These are phyloP conservation scores for Porites lutea DNA, from an alignment of 64 coral and sea anemone genomes.

Conservation along the genomic window DNA sequence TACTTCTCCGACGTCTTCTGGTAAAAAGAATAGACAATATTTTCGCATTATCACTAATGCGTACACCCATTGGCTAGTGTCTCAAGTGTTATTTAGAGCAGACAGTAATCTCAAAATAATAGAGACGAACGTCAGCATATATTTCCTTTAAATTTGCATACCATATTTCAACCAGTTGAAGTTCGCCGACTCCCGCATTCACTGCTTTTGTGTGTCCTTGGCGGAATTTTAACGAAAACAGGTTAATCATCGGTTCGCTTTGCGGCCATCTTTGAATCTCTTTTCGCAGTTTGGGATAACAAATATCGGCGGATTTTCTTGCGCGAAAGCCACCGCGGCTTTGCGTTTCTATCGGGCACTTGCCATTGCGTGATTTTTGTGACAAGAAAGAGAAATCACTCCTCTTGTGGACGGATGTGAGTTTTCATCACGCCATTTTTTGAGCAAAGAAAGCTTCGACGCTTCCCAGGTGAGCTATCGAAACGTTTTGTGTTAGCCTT, in stretches of 20 bases:
- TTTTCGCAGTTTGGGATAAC: not conserved
- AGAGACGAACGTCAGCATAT: not conserved
- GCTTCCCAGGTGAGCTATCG: constrained; percentile 17
- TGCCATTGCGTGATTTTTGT: constrained; percentile 17
- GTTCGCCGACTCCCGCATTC: not conserved
- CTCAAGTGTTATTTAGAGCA: not conserved
- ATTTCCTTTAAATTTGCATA: constrained; percentile 1
- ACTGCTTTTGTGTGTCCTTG: not conserved
- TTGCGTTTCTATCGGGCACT: not conserved
- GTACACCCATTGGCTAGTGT: constrained; percentile 1
- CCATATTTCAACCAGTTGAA: not conserved
- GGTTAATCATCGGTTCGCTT: not conserved
- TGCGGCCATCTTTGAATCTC: not conserved
- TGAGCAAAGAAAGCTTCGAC: not conserved
- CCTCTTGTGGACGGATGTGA: not conserved
- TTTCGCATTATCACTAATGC: not conserved
- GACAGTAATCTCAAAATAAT: not conserved
- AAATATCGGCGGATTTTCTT: not conserved
- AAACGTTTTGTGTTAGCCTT: not conserved
- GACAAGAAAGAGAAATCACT: not conserved
- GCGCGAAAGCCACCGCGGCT: not conserved
- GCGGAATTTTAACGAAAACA: not conserved
- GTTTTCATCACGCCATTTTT: constrained; percentile 1
- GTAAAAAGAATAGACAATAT: constrained; percentile 5
- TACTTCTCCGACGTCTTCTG: too few relatives aligned